These are phyloP conservation scores for Lasiurus cinereus DNA, from an alignment of 2,113 vertebrate genomes.

Conservation along the genomic window DNA sequence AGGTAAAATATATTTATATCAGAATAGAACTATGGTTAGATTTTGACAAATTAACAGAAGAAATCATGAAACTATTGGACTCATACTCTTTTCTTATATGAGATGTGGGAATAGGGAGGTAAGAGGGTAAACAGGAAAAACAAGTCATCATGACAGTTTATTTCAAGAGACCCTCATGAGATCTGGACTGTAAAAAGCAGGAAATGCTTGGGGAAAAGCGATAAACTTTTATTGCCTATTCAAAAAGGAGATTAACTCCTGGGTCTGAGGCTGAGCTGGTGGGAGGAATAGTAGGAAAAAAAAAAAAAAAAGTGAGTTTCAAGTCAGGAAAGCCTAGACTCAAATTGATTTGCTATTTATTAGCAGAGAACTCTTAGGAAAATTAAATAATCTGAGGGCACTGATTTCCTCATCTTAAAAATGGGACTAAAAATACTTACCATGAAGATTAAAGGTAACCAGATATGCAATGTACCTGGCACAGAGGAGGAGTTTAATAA, in stretches of 20 bases:
- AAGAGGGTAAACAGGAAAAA: slow-evolving; percentile 42
- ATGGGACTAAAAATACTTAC: not conserved
- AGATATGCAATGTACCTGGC: not conserved
- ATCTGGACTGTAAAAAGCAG: not conserved
- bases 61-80: not conserved
- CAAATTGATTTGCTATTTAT: slow-evolving; percentile 24
- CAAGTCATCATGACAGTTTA: not conserved
- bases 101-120: too few species aligned
- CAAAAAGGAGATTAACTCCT: not conserved
- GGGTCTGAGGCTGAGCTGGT: not conserved
- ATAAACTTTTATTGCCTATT: not conserved
- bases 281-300: not conserved
- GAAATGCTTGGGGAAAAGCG: not conserved
- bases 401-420: slow-evolving; percentile 45
- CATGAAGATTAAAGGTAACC: slow-evolving; percentile 18
- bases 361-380: not conserved
- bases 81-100: not conserved
- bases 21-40: not conserved
- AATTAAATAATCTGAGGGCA: slow-evolving; percentile 7
- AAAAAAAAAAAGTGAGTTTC: slow-evolving; percentile 5
- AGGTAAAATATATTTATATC: slow-evolving; percentile 21
- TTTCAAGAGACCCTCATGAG: slow-evolving; percentile 34
- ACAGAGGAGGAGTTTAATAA: not conserved
- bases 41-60: slow-evolving; percentile 31
- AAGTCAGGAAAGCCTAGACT: not conserved